Percentiles rank a stretch among this genome's conserved stretches.
phyloP scores from a whole-genome alignment of 2,797 vertebrate species.

The Hydrophis major region DNA sequence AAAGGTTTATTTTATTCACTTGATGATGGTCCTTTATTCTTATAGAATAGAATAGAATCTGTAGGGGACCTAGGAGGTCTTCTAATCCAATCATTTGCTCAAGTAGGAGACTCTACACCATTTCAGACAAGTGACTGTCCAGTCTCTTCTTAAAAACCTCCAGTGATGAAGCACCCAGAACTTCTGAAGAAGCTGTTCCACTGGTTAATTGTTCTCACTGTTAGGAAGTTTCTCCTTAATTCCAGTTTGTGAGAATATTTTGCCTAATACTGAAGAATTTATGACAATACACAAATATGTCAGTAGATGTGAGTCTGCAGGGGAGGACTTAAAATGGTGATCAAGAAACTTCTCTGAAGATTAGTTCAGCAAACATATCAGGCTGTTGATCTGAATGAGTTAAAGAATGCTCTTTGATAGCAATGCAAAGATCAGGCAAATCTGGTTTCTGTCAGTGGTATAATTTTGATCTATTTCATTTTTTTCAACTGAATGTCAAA shows the following conservation, averaged over 20 bases:
- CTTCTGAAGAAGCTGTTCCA: too few relatives aligned
- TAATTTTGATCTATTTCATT: not conserved
- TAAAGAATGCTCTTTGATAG: not conserved
- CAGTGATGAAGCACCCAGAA: too few relatives aligned
- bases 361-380: not conserved
- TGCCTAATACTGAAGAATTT: not conserved
- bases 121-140: too few relatives aligned
- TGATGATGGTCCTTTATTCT: not conserved
- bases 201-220: too few relatives aligned
- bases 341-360: not conserved
- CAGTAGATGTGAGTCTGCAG: not conserved
- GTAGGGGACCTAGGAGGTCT: too few relatives aligned
- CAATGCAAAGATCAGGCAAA: not conserved
- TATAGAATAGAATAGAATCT: too few relatives aligned
- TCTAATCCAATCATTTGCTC: too few relatives aligned
- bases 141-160: too few relatives aligned
- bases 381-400: not conserved
- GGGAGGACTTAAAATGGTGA: not conserved
- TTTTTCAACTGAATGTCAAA: not conserved
- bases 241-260: not conserved
- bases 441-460: not conserved
- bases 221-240: too few relatives aligned
- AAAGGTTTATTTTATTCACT: not conserved
- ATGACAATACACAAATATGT: not conserved
- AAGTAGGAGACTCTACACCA: too few relatives aligned